Evolutionary conservation across 2,888 invertebrate genomes (phyloP).

Genomic region (Camponotus fellah): DNA sequence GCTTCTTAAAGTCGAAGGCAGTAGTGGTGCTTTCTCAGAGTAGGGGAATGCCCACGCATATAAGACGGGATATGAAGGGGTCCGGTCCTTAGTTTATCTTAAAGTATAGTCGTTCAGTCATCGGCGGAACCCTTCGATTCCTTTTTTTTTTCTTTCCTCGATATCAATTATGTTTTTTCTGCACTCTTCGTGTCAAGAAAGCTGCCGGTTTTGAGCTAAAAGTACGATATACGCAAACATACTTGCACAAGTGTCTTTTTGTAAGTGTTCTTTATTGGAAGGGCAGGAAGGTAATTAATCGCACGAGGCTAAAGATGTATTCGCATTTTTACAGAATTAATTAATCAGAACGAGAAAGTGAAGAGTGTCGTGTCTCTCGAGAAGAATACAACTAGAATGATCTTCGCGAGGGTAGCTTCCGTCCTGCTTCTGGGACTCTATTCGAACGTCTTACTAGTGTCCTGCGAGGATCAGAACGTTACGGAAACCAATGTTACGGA

Average conservation of each 20-base stretch:
- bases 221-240: not conserved
- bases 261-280: not conserved
- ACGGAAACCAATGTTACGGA: conserved; percentile 43
- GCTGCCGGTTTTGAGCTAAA: not conserved
- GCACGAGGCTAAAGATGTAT: conserved; percentile 1
- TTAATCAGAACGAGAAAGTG: conserved; percentile 26
- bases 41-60: conserved; percentile 83
- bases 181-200: not conserved
- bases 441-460: conserved; percentile 42
- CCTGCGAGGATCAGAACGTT: conserved; percentile 46
- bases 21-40: conserved; percentile 74
- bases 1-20: conserved; percentile 72
- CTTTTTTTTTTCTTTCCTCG: not conserved
- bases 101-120: conserved; percentile 71
- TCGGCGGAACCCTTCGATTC: conserved; percentile 18
- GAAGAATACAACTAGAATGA: conserved; percentile 53
- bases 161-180: not conserved
- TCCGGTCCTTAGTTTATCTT: conserved; percentile 84
- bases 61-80: conserved; percentile 85
- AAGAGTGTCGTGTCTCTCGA: conserved; percentile 30
- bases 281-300: not conserved
- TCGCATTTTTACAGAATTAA: conserved; percentile 37
- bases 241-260: not conserved
- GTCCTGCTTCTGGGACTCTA: conserved; percentile 71
- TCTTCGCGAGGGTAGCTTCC: conserved; percentile 58